Evolutionary conservation across 2,113 vertebrate species (phyloP).

Genomic region (Psilopogon haemacephalus): DNA sequence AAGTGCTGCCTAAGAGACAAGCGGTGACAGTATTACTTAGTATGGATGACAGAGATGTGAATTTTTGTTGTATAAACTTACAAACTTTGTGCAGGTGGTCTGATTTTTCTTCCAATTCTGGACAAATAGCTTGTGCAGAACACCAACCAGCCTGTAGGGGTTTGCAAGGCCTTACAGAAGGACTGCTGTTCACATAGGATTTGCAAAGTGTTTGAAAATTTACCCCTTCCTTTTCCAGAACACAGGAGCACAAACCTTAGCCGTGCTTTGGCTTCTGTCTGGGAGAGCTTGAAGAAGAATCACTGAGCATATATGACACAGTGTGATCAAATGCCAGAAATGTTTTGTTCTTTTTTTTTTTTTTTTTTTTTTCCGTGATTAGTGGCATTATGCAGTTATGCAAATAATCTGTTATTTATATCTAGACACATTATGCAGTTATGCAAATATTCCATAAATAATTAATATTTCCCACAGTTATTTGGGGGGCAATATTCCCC

Average conservation of each 20-base stretch:
- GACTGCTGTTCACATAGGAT: neutral
- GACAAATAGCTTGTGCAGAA: neutral
- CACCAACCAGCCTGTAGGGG: neutral
- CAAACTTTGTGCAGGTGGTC: neutral
- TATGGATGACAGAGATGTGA: neutral
- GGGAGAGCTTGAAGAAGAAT: constrained; percentile 51
- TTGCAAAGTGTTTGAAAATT: neutral
- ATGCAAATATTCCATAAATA: constrained; percentile 83
- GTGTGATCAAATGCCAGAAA: constrained; percentile 77
- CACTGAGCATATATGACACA: constrained; percentile 71
- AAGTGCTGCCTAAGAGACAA: neutral
- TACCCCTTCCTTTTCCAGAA: neutral
- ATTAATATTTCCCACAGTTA: constrained; percentile 80
- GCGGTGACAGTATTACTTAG: neutral
- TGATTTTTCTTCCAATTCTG: neutral
- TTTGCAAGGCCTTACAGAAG: neutral
- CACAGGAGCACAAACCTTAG: neutral
- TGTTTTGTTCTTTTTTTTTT: constrained; percentile 78
- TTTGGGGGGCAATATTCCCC: constrained; percentile 69
- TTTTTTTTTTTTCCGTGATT: constrained; percentile 75
- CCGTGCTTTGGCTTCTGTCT: constrained; percentile 41
- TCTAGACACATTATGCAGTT: constrained; percentile 81
- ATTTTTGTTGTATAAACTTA: neutral
- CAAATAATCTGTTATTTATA: constrained; percentile 85
- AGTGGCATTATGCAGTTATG: constrained; percentile 83